phyloP scores from a whole-genome alignment of 2,888 invertebrate genomes.

The Protula sp. region DNA sequence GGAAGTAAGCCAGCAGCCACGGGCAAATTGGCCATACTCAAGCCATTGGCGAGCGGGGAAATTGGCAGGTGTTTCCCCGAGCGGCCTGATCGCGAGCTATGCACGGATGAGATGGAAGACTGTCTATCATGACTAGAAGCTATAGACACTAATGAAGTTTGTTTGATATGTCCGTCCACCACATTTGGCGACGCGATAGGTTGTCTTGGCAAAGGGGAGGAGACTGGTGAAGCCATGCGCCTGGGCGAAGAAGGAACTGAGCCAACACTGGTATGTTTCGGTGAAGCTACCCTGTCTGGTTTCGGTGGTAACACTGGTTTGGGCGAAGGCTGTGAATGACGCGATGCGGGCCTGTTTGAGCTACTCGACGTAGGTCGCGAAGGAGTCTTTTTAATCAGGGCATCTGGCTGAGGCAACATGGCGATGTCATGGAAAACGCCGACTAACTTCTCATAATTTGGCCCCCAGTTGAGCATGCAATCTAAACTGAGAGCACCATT shows the following conservation, averaged over 20 bases:
- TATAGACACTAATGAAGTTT: background rate
- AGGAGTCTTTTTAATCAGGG: background rate
- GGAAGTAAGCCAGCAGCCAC: background rate
- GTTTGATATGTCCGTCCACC: background rate
- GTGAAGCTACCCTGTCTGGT: background rate
- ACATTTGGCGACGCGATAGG: background rate
- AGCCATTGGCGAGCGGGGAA: background rate
- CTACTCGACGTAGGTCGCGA: background rate
- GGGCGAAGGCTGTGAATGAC: background rate
- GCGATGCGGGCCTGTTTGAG: background rate
- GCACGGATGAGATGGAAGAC: background rate
- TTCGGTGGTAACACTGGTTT: background rate
- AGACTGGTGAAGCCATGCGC: background rate
- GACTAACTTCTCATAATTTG: constrained; percentile 89
- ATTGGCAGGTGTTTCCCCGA: background rate
- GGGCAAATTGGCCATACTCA: background rate
- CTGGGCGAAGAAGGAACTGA: too few relatives aligned
- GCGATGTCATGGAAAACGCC: constrained; percentile 96
- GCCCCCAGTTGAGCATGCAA: constrained; percentile 90
- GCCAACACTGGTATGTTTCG: background rate
- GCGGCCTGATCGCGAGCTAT: background rate
- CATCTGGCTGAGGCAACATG: constrained; percentile 70
- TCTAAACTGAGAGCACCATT: constrained; percentile 84
- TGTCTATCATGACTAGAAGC: background rate
- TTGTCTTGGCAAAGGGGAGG: too few relatives aligned